Evolutionary conservation across 2,113 vertebrate species (phyloP), one percentile per base, ranked within the genome.

Genomic region (Sebastes fasciatus): DNA sequence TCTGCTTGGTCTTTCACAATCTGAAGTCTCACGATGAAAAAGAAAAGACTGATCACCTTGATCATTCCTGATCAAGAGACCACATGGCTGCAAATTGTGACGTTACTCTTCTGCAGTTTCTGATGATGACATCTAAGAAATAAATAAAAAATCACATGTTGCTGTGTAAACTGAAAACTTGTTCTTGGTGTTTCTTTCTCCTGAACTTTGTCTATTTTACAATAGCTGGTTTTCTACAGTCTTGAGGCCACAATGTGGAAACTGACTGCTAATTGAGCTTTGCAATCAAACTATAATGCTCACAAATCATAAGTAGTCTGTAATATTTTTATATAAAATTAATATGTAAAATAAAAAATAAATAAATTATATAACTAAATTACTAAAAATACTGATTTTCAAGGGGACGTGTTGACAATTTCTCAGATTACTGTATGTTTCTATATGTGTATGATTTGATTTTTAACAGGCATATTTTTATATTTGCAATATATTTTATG

Each of bases 121-220:
- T 90, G 88, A 77, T 71, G 73, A 85, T 71, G 66, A 80, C 77
- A 46, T 80, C 57, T n/a, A 34, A 77, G 34, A 85, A 82, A 81
- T 68, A 17, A 93, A 90, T 89, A 90, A 93, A 34, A 93, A 88
- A 89, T 86, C 80, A 79, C 68, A 68, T 84, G 78, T 91, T 89
- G 84, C 93, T 89, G 88, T 91, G 89, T 89, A 84, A 85, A 79
- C 74, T 82, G 49, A 69, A 74, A 48, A 42, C 48, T 13, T 68
- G 60, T 13, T 58, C 17, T 13, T 70, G 10, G 57, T 54, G 54
- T 77, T 74, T 80, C 21, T 83, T 74, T 43, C 42, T 64, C 12
- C 8, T 34, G 10, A 43, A 10, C 6, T 21, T 19, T 62, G 57
- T 72, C 3, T 70, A 4, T 16, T 55, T 55, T 55, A 26, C 21